phyloP scores from a whole-genome alignment of 2,888 invertebrate species.

The Periphyllus acericola region DNA sequence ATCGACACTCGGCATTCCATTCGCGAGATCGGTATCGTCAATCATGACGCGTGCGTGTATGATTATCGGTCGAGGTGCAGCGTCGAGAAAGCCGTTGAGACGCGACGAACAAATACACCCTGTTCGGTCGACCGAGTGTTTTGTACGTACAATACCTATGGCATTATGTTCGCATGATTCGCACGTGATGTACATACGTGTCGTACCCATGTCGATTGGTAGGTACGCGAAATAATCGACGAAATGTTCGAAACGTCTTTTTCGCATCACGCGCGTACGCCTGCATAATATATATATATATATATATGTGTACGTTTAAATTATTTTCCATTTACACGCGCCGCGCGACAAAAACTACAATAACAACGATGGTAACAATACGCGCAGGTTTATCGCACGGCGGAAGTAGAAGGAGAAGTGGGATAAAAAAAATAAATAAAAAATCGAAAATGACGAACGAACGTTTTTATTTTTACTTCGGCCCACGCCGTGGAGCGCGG shows the following conservation, averaged over 20 bases:
- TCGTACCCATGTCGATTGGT: not conserved
- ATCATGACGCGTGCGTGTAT: not conserved
- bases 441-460: not conserved
- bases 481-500: not conserved
- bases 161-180: not conserved
- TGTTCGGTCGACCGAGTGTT: not conserved
- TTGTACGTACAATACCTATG: not conserved
- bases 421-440: not conserved
- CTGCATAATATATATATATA: not conserved
- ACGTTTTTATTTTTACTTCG: not conserved
- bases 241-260: too few species aligned
- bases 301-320: not conserved
- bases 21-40: slow-evolving; percentile 34
- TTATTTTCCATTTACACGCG: not conserved
- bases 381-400: not conserved
- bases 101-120: not conserved
- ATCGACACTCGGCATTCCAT: slow-evolving; percentile 17
- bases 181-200: not conserved
- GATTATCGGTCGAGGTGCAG: slow-evolving; percentile 33
- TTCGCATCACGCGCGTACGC: not conserved
- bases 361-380: not conserved
- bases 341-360: not conserved
- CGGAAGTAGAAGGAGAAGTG: too few species aligned
- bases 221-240: not conserved
- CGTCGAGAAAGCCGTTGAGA: slow-evolving; percentile 37